Evolutionary conservation across 2,888 invertebrate genomes (phyloP).

Genomic region (Melieria omissa): DNA sequence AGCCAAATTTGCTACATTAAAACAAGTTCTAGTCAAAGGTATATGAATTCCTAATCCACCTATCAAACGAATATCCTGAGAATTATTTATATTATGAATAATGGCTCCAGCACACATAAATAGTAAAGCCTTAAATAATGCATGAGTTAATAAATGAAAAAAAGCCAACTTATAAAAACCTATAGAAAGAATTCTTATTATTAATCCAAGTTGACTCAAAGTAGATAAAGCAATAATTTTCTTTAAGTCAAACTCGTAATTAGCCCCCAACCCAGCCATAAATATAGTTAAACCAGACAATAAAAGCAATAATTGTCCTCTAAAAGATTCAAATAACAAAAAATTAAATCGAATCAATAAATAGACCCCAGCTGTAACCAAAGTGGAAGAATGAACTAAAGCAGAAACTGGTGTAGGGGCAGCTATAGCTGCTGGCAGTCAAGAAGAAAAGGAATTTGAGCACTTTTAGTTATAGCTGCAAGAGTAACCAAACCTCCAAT

Average conservation of each 20-base stretch:
- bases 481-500: slow-evolving; percentile 55
- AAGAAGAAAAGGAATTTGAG: slow-evolving; percentile 83
- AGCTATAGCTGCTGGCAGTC: slow-evolving; percentile 73
- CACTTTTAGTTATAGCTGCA: slow-evolving; percentile 77
- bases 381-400: slow-evolving; percentile 81
- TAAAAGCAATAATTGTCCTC: slow-evolving; percentile 70
- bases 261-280: slow-evolving; percentile 72
- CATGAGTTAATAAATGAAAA: slow-evolving; percentile 80
- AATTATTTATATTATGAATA: too few relatives aligned
- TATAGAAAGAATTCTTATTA: slow-evolving; percentile 58
- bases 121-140: slow-evolving; percentile 49
- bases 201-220: too few relatives aligned
- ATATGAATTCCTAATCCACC: too few relatives aligned
- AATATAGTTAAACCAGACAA: slow-evolving; percentile 72
- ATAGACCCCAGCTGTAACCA: slow-evolving; percentile 66
- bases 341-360: slow-evolving; percentile 77
- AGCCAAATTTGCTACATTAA: too few relatives aligned
- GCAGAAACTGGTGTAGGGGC: slow-evolving; percentile 72
- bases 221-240: slow-evolving; percentile 81
- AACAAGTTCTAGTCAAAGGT: too few relatives aligned
- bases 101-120: too few relatives aligned
- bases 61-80: too few relatives aligned
- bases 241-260: slow-evolving; percentile 77
- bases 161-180: slow-evolving; percentile 71
- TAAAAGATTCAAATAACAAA: slow-evolving; percentile 66